These are phyloP conservation scores for Endomychus coccineus DNA, from an alignment of 2,888 invertebrate species.

Conservation along the genomic window DNA sequence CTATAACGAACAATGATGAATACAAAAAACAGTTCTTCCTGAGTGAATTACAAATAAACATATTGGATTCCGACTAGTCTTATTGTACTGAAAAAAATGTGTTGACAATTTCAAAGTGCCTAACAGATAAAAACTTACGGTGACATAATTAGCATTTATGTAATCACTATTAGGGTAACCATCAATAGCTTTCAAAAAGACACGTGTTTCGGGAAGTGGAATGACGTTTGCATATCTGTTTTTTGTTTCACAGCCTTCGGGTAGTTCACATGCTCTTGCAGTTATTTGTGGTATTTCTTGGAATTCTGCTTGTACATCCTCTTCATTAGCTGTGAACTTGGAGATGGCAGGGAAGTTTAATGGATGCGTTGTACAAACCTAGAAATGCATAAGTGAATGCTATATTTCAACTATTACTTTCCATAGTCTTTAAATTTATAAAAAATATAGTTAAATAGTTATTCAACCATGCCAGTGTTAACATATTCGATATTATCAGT, in stretches of 20 bases:
- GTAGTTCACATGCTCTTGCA: slow-evolving; percentile 73
- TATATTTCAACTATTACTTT: too few species aligned
- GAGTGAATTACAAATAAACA: too few species aligned
- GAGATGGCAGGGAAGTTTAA: slow-evolving; percentile 72
- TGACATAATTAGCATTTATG: slow-evolving; percentile 89
- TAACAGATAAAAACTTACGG: slow-evolving; percentile 66
- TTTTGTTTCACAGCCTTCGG: slow-evolving; percentile 80
- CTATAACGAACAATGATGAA: too few species aligned
- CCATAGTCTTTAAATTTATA: too few species aligned
- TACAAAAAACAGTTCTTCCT: too few species aligned
- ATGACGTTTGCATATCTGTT: slow-evolving; percentile 94
- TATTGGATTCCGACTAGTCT: too few species aligned
- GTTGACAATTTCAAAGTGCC: too few species aligned
- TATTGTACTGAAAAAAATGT: too few species aligned
- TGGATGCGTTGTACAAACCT: slow-evolving; percentile 63
- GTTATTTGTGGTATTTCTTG: slow-evolving; percentile 71
- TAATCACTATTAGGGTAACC: slow-evolving; percentile 78
- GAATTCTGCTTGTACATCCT: slow-evolving; percentile 74
- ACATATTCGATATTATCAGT: too few species aligned
- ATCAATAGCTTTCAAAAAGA: slow-evolving; percentile 62
- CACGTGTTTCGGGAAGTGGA: slow-evolving; percentile 85
- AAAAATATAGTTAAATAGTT: too few species aligned
- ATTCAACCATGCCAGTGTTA: too few species aligned
- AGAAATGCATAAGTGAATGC: too few species aligned
- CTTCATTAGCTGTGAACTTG: slow-evolving; percentile 62